Conservation (phyloP, 2,113 vertebrate species). For the Microcebus ravelobensis region DNA sequence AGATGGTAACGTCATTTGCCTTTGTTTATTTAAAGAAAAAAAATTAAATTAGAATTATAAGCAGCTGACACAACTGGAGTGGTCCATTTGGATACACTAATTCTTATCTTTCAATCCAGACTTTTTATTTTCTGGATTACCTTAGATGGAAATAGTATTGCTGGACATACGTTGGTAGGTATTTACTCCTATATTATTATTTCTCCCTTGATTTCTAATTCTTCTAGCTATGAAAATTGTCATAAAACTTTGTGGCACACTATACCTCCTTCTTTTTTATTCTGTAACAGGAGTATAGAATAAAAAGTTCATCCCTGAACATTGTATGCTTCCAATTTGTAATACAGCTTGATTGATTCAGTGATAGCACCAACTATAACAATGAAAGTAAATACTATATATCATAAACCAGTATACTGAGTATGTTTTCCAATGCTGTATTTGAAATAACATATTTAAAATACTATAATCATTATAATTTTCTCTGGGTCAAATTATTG, state of each 20-base stretch:
- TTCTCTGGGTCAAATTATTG: conserved; percentile 43
- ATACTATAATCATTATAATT: background rate
- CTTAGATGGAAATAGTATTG: conserved; percentile 36
- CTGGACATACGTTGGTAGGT: conserved; percentile 28
- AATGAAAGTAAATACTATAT: conserved; percentile 21
- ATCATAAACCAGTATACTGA: background rate
- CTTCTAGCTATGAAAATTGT: conserved; percentile 33
- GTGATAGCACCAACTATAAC: background rate
- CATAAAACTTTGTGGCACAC: conserved; percentile 12
- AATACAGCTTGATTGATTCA: conserved; percentile 20
- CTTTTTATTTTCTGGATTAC: conserved; percentile 49
- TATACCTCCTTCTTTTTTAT: conserved; percentile 18
- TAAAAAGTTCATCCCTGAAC: conserved; percentile 38
- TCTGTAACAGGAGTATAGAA: conserved; percentile 21
- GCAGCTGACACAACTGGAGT: conserved; percentile 7
- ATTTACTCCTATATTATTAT: background rate
- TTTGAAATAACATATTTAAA: conserved; percentile 45
- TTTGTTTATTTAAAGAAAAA: conserved; percentile 44
- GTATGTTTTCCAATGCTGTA: conserved; percentile 5
- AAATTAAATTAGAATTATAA: background rate
- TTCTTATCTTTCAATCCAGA: background rate
- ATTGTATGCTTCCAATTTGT: conserved; percentile 43
- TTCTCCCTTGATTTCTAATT: conserved; percentile 7
- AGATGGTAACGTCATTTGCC: conserved; percentile 7
- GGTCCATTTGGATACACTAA: background rate